Conservation (phyloP, 2,797 vertebrate species). For the Decapterus maruadsi region DNA sequence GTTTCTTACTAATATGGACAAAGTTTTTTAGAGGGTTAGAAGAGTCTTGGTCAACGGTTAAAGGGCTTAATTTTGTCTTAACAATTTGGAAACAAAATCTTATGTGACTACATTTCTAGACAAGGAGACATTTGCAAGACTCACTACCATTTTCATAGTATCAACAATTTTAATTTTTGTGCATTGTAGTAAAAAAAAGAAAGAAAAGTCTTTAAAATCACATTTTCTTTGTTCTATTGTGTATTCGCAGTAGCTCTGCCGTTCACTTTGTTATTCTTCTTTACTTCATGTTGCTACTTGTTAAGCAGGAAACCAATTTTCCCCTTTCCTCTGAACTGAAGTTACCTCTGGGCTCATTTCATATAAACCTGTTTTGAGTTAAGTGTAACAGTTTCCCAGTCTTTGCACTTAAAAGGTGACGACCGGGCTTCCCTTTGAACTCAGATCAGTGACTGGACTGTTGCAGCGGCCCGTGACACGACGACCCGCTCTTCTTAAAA, state of each 20-base stretch:
- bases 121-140: too few relatives aligned
- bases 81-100: neutral
- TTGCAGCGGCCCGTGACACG: slow-evolving; percentile 30
- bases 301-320: neutral
- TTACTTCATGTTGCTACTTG: neutral
- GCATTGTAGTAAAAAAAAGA: neutral
- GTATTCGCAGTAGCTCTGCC: neutral
- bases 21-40: neutral
- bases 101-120: too few relatives aligned
- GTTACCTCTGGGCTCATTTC: neutral
- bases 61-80: neutral
- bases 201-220: neutral
- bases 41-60: neutral
- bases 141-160: too few relatives aligned
- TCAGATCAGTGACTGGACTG: neutral
- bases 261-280: neutral
- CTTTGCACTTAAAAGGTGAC: slow-evolving; percentile 27
- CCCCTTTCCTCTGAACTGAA: neutral
- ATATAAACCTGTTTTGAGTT: slow-evolving; percentile 7
- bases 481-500: slow-evolving; percentile 47
- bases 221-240: neutral
- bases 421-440: slow-evolving; percentile 24
- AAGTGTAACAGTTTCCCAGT: neutral
- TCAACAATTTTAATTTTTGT: too few relatives aligned
- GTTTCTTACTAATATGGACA: neutral